A percentile compares a stretch with the other conserved stretches of the same genome.
phyloP scores from a whole-genome alignment of 1,140 invertebrate species.

The Zaprionus capensis region DNA sequence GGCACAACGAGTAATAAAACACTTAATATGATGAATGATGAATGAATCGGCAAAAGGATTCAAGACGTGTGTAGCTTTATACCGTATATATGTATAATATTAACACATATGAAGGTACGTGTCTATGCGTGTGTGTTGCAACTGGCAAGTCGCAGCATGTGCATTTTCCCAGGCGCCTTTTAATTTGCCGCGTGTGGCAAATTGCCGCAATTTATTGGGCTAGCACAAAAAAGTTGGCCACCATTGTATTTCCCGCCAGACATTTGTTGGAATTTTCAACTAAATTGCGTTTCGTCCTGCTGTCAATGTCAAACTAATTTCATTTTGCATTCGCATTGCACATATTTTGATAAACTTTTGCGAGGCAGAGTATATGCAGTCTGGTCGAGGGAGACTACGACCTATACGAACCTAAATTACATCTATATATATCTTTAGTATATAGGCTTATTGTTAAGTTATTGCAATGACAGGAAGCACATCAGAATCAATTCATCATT shows the following conservation, averaged over 20 bases:
- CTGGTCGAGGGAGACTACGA: background rate
- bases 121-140: background rate
- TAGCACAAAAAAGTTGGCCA: slow-evolving; percentile 49
- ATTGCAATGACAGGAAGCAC: background rate
- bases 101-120: background rate
- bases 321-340: slow-evolving; percentile 23
- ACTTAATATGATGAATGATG: slow-evolving; percentile 82
- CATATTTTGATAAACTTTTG: background rate
- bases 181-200: slow-evolving; percentile 76
- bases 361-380: background rate
- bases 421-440: too few relatives aligned
- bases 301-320: slow-evolving; percentile 80
- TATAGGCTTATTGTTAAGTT: too few relatives aligned
- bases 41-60: slow-evolving; percentile 73
- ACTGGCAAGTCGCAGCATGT: slow-evolving; percentile 23
- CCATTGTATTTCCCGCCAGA: slow-evolving; percentile 16
- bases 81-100: background rate
- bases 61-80: background rate
- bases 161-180: slow-evolving; percentile 67
- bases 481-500: background rate
- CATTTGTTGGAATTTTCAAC: slow-evolving; percentile 51
- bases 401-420: too few relatives aligned
- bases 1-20: slow-evolving; percentile 75
- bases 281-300: slow-evolving; percentile 75
- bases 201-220: slow-evolving; percentile 77